phyloP scores from a whole-genome alignment of 2,797 vertebrate genomes.

The Mionectes olivaceus region DNA sequence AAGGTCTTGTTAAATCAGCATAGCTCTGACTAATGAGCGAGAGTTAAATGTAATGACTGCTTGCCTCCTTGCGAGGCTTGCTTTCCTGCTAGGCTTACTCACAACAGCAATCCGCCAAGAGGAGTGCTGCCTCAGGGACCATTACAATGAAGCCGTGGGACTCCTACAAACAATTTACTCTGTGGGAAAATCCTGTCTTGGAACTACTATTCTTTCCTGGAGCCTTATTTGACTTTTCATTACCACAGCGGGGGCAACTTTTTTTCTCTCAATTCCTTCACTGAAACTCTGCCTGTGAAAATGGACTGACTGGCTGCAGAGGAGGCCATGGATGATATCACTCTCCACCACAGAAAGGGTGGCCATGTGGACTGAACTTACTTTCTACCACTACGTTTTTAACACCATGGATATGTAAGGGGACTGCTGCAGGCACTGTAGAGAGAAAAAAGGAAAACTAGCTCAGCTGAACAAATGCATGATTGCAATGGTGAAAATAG shows the following conservation, averaged over 20 bases:
- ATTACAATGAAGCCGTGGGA: conserved; percentile 68
- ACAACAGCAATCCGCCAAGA: conserved; percentile 64
- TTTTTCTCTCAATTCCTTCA: neutral
- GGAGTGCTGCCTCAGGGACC: conserved; percentile 51
- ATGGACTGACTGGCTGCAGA: neutral
- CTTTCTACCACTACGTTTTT: neutral
- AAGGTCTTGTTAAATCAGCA: conserved; percentile 5
- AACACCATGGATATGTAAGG: neutral
- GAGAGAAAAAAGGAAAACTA: neutral
- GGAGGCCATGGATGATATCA: conserved; percentile 52
- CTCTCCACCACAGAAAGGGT: conserved; percentile 18
- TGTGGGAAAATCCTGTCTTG: conserved; percentile 68
- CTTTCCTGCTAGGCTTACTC: conserved; percentile 65
- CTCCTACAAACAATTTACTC: conserved; percentile 76
- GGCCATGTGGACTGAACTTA: neutral
- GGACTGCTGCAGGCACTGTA: neutral
- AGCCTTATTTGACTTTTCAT: conserved; percentile 66
- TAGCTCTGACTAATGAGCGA: conserved; percentile 24
- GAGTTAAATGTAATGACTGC: conserved; percentile 56
- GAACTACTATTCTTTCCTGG: conserved; percentile 51
- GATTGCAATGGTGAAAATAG: neutral
- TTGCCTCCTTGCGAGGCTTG: conserved; percentile 63
- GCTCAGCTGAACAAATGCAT: neutral
- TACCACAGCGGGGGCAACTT: conserved; percentile 56
- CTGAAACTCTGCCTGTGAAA: neutral